phyloP scores from a whole-genome alignment of 2,888 invertebrate species.

The Chrysina gloriosa region DNA sequence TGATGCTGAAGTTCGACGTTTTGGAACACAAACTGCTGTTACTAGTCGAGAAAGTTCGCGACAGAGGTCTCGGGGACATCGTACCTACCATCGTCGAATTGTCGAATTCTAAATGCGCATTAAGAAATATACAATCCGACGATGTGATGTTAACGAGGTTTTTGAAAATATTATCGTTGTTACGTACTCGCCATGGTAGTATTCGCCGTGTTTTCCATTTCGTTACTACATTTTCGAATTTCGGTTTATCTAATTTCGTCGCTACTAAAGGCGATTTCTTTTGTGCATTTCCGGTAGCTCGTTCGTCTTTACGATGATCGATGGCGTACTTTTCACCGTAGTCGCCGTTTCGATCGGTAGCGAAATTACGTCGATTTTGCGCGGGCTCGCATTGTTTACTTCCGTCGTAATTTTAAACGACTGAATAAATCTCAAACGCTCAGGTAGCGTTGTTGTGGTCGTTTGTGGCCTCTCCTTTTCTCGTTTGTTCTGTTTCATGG shows the following conservation, averaged over 20 bases:
- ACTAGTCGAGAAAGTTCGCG: not conserved
- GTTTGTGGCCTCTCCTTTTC: too few relatives aligned
- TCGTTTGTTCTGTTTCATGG: not conserved
- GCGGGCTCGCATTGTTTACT: not conserved
- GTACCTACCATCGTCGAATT: not conserved
- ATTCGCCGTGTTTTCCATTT: not conserved
- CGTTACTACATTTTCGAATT: not conserved
- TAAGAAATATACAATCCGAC: not conserved
- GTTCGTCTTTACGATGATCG: not conserved
- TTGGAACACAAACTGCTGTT: not conserved
- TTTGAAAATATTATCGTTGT: not conserved
- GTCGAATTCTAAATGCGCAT: not conserved
- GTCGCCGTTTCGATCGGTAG: not conserved
- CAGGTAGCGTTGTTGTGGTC: not conserved
- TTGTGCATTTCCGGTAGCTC: not conserved
- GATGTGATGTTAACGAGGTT: not conserved
- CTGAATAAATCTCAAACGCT: not conserved
- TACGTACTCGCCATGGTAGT: not conserved
- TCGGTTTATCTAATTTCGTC: not conserved
- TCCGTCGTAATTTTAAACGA: slow-evolving; percentile 18
- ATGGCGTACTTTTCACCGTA: not conserved
- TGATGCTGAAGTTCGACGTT: not conserved
- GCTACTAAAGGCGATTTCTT: not conserved
- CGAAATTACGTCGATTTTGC: slow-evolving; percentile 19
- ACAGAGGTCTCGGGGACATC: not conserved